Base-by-base conservation (phyloP, 1,140 invertebrate species). In the Drosophila santomea region DNA sequence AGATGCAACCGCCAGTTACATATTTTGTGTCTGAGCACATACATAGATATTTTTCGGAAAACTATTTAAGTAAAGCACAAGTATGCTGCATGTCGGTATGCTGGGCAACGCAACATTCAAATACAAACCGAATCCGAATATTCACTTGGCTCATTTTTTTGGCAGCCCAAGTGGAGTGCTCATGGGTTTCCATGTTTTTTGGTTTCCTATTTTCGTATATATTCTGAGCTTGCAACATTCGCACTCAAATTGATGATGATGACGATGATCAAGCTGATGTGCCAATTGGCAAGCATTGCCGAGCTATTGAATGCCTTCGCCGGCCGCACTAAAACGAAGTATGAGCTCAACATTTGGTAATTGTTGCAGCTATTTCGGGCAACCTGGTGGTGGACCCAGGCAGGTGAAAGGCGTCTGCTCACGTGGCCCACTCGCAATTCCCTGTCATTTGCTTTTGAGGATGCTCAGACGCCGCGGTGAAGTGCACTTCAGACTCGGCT, bases 71-170 rank as follows among this genome's bases (percentile, higher is more conserved):
- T 77, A 74, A 82, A 78, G 58, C 74, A 36, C 36, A 57, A 69
- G 43, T 69, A 62, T 73, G 79, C 78, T 81, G 73, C 73, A 81
- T 81, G 79, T 73, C 48, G 79, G 79, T 56, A 78, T 78, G 74
- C 79, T 78, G 79, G 64, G 58, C 61, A 74, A 78, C 63, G 74
- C 69, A 82, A 82, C 50, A 73, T 43, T 52, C 59, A 57, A 61
- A 79, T 44, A 67, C 43, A 51, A 74, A 44, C 52, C 71, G 51
- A 76, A 76, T 73, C 72, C 78, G 74, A 71, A 82, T 81, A 78
- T 82, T 82, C 79, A 82, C 74, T 73, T 68, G 60, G 79, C 74
- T 78, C 79, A 81, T 81, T 81, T 68, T 68, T 79, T 81, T 82
- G 79, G 79, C 79, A 81, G 79, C 20, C 78, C 78, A 82, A 81